Percentiles rank a stretch among this genome's conserved stretches.
Conservation (phyloP, 1,140 invertebrate genomes). For the Gonatopus flavifemur region DNA sequence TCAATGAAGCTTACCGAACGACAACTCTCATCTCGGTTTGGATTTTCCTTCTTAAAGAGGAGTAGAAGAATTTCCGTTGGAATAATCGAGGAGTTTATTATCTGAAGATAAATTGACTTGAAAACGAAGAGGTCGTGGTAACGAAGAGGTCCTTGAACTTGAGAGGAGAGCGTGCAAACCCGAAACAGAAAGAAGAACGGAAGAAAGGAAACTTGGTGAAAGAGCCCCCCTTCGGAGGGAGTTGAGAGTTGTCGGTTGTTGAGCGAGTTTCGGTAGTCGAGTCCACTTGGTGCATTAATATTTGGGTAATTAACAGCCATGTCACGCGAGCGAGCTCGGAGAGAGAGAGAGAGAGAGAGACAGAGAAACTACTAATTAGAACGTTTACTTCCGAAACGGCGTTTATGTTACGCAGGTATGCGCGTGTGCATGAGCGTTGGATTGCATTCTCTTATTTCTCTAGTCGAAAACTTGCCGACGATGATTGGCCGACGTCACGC, state of each 20-base stretch:
- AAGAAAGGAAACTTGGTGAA: constrained; percentile 6
- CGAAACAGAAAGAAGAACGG: not conserved
- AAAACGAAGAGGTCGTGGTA: too few species aligned
- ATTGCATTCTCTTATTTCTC: constrained; percentile 22
- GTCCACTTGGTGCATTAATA: constrained; percentile 34
- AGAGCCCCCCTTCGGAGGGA: not conserved
- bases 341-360: constrained; percentile 18
- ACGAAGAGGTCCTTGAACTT: not conserved
- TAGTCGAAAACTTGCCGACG: constrained; percentile 30
- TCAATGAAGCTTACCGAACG: too few species aligned
- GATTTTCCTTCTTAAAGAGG: too few species aligned
- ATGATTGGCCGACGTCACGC: constrained; percentile 50
- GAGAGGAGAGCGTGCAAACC: not conserved
- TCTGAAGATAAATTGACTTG: too few species aligned
- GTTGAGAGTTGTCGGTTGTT: too few species aligned
- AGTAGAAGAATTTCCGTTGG: too few species aligned
- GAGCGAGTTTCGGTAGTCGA: too few species aligned
- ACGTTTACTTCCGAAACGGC: constrained; percentile 37
- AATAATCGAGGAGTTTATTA: too few species aligned
- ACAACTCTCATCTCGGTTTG: too few species aligned
- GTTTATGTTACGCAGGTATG: constrained; percentile 17
- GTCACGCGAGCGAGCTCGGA: constrained; percentile 26
- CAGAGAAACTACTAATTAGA: constrained; percentile 29
- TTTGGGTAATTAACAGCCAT: constrained; percentile 28
- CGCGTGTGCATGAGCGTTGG: constrained; percentile 7